These are phyloP conservation scores for Lycia hirtaria DNA, from an alignment of 2,888 invertebrate species.

Conservation along the genomic window DNA sequence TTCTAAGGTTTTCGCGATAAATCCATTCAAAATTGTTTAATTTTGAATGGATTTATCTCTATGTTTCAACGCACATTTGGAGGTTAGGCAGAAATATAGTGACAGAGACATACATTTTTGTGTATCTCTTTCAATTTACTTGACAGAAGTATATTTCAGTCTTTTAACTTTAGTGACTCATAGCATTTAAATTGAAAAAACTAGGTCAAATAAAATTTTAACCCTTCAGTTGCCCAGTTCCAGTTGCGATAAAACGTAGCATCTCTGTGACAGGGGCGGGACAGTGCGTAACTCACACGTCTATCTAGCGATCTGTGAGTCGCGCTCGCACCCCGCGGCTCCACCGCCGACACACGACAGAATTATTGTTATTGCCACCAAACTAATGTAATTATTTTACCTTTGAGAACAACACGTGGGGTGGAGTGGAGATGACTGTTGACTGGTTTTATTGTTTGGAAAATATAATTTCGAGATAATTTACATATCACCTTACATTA, in stretches of 20 bases:
- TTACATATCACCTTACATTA: too few species aligned
- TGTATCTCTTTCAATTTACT: too few species aligned
- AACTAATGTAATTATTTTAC: slow-evolving; percentile 83
- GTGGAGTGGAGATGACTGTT: slow-evolving; percentile 45
- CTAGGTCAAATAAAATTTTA: slow-evolving; percentile 25
- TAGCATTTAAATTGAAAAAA: slow-evolving; percentile 9
- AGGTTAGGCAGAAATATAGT: too few species aligned
- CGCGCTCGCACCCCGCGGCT: slow-evolving; percentile 53
- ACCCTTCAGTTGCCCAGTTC: slow-evolving; percentile 26
- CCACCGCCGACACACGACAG: slow-evolving; percentile 62
- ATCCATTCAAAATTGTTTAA: too few species aligned
- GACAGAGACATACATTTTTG: too few species aligned
- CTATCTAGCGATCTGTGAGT: slow-evolving; percentile 83
- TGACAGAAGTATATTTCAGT: too few species aligned
- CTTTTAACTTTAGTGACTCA: too few species aligned
- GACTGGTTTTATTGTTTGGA: not conserved
- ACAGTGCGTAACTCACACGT: slow-evolving; percentile 61
- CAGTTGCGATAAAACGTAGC: slow-evolving; percentile 9
- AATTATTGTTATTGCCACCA: slow-evolving; percentile 82
- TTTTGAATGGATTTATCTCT: too few species aligned
- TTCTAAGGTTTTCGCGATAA: too few species aligned
- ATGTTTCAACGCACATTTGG: too few species aligned
- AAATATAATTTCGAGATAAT: too few species aligned
- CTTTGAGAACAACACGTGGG: slow-evolving; percentile 52
- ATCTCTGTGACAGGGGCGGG: slow-evolving; percentile 28